Conservation (phyloP, 2,113 vertebrate species). For the Melanotaenia duboulayi region DNA sequence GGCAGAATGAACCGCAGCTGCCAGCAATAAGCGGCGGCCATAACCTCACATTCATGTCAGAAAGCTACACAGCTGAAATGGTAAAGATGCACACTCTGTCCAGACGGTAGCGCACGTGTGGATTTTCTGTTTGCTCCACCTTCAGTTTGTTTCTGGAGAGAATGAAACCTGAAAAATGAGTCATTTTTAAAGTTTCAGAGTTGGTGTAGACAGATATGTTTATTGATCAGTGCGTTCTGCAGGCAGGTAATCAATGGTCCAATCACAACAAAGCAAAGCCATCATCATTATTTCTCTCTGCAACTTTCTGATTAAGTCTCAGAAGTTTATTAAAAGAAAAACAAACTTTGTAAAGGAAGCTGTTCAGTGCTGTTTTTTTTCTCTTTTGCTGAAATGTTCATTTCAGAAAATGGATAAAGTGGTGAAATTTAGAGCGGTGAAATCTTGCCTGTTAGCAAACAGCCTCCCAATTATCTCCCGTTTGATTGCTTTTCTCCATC, state of each 20-base stretch:
- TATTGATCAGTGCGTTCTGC: conserved; percentile 48
- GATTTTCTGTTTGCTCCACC: not conserved
- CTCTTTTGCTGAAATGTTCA: conserved; percentile 56
- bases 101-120: not conserved
- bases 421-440: conserved; percentile 62
- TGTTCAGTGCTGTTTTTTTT: conserved; percentile 64
- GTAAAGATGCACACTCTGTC: too few species aligned
- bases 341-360: conserved; percentile 49
- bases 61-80: too few species aligned
- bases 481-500: conserved; percentile 80
- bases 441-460: conserved; percentile 78
- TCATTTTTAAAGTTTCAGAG: conserved; percentile 19
- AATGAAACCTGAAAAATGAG: conserved; percentile 27
- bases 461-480: conserved; percentile 75
- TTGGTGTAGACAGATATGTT: not conserved
- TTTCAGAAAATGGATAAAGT: conserved; percentile 37
- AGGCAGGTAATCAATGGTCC: conserved; percentile 59
- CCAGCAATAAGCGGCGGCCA: too few species aligned
- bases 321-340: conserved; percentile 57
- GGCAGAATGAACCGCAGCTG: too few species aligned
- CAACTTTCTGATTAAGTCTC: conserved; percentile 61
- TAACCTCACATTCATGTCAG: too few species aligned
- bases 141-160: not conserved
- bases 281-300: conserved; percentile 52
- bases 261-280: conserved; percentile 57